Base-by-base conservation (phyloP, 2,113 vertebrate genomes). In the Isurus oxyrinchus region DNA sequence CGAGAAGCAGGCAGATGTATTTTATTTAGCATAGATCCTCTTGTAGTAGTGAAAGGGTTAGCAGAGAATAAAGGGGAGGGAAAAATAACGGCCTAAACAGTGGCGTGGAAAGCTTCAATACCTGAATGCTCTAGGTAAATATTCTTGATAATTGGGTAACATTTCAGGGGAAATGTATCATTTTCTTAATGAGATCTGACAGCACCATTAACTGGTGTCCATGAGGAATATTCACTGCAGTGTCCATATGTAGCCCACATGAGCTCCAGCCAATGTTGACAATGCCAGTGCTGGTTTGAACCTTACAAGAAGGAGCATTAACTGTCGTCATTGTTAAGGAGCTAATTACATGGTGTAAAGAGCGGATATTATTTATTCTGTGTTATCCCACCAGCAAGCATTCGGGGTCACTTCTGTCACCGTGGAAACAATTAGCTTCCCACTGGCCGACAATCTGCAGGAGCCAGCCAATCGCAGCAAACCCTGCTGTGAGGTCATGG, bases 361-460 rank as follows among this genome's bases (percentile, higher is more conserved):
- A 67, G 63, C 66, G 94, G 63, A 95, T 95, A 95, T 72, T 72
- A 95, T 95, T 95, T 72, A 67, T 67, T 95, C 94, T 95, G 66
- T 72, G 90, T 94, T 94, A 69, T 95, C 94, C 67, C 94, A 95
- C 94, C 67, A 49, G 66, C 44, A 76, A 76, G 67, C 94, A 95
- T 95, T 72, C 49, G 5, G 94, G 94, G 94, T 95, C 94, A 76
- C 67, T 72, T 95, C 94, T 72, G 94, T 95, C 67, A 49, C 67
- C 94, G 63, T 95, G 94, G 94, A 53, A 95, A 95, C 94, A 95
- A 95, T 95, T 95, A 95, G 66, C 94, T 95, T 76, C 94, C 66
- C 11, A 95, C 94, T 55, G 94, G 66, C 66, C 66, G 10, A 69
- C 67, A 27, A 49, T 72, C 44, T 95, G 44, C 94, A 95, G 66